Evolutionary conservation across 2,797 vertebrate genomes (phyloP), one percentile per base, ranked within the genome.

Genomic region (Crax fasciolata): DNA sequence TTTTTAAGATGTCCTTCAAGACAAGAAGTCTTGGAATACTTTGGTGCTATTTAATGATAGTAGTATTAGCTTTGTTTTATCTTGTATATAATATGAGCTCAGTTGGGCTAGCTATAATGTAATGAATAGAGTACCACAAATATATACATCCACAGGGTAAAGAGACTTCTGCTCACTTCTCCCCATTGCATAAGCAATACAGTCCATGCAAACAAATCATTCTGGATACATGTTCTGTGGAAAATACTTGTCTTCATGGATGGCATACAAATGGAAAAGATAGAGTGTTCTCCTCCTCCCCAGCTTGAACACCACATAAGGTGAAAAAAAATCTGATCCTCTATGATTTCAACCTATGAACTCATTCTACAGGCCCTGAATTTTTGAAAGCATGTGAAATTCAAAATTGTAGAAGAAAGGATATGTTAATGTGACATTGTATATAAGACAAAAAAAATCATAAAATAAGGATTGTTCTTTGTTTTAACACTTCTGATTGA

Each of bases 1-100:
- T 78, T 82, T 94, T 94, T 71, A 63, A 84, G 46, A 66, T 12
- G 18, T 17, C 10, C 43, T 89, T 87, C 62, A 81, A 87, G 84
- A 67, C 9, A 65, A 65, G 57, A 70, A 24, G 21, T n/a, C 58
- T 87, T 84, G 68, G 54, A 84, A 81, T 24, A 15, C 23, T 32
- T 32, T 61, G 12, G 21, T 65, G 44, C 32, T 62, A 14, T 44
- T 51, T 18, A 82, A 20, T 58, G 74, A 76, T 24, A 74, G 5
- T 13, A 61, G 19, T 41, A 39, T 62, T 85, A 58, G 9, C 39
- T 13, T 87, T 12, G 0, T 82, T 65, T 8, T 1, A 18, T 49
- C 25, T 24, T 67, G 8, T 28, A 25, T 48, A 57, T 35, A 77
- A 25, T 48, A 57, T 35, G 75, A 85, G 10, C 66, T 90, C 25